Base-by-base conservation (phyloP, 2,797 vertebrate species). In the Urosaurus nigricauda region DNA sequence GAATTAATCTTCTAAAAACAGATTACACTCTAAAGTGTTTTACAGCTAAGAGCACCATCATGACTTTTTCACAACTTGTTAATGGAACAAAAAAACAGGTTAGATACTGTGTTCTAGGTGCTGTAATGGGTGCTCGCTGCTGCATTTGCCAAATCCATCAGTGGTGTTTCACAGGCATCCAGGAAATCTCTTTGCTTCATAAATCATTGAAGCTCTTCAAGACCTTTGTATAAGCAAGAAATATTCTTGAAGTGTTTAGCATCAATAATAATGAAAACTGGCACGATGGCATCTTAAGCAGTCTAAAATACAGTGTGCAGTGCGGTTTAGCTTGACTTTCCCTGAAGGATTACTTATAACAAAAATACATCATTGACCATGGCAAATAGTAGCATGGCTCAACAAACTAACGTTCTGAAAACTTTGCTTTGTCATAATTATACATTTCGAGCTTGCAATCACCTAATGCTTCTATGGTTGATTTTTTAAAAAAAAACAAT, bases 201-300 rank as follows among this genome's bases (percentile, higher is more conserved):
- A 97, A 96, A 97, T 96, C 96, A 96, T 74, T 95, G 93, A 96
- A 95, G 94, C 86, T 94, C 88, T 51, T 93, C 91, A 94, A 95
- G 94, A 95, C 93, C 92, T 95, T 95, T 95, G 90, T 84, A 84
- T 93, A 93, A 96, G 93, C 95, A 95, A 95, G 95, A 96, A 95
- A 95, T 95, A 95, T 92, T 96, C 95, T 96, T 95, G 93, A 94
- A 96, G 93, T 93, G 92, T 95, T 96, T 95, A 96, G 92, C 96
- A 96, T 97, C 94, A 95, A 95, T 96, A 97, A 96, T 95, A 96
- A 96, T 96, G 96, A 96, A 96, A 97, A 95, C 91, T 92, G 90
- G 94, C 93, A 95, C 91, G 88, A 92, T 88, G 94, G 94, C 92
- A 93, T 94, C 94, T 94, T 94, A 95, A 95, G 93, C 88, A 93